These are phyloP conservation scores for Danionella cerebrum DNA, from an alignment of 2,113 vertebrate species.

Conservation along the genomic window DNA sequence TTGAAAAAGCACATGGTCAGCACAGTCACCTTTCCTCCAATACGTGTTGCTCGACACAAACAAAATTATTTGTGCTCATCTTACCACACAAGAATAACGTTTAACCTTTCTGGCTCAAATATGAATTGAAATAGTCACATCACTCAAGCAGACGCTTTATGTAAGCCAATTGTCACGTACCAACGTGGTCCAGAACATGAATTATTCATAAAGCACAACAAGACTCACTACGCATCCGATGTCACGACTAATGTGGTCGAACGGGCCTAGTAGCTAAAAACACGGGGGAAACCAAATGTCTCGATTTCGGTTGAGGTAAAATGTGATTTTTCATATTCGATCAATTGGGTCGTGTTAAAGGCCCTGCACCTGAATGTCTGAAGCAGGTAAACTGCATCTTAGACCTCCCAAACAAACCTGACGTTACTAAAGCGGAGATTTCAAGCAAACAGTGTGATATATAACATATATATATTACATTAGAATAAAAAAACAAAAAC, in stretches of 20 bases:
- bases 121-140: background rate
- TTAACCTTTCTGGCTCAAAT: background rate
- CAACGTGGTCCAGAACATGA: background rate
- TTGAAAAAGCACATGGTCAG: conserved; percentile 65
- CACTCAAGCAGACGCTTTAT: background rate
- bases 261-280: background rate
- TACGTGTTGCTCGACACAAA: conserved; percentile 1
- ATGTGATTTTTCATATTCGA: background rate
- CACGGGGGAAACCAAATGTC: background rate
- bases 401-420: no score
- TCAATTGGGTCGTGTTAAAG: background rate
- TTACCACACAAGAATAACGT: background rate
- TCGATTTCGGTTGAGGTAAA: background rate
- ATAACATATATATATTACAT: no score
- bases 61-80: background rate
- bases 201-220: background rate
- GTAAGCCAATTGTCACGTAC: background rate
- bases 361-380: background rate
- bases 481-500: background rate
- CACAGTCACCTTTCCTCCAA: conserved; percentile 47
- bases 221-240: conserved; percentile 12
- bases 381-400: background rate
- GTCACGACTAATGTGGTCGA: conserved; percentile 10
- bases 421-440: no score
- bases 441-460: no score